Evolutionary conservation across 2,888 invertebrate species (phyloP).

Genomic region (Chironomus tentans): DNA sequence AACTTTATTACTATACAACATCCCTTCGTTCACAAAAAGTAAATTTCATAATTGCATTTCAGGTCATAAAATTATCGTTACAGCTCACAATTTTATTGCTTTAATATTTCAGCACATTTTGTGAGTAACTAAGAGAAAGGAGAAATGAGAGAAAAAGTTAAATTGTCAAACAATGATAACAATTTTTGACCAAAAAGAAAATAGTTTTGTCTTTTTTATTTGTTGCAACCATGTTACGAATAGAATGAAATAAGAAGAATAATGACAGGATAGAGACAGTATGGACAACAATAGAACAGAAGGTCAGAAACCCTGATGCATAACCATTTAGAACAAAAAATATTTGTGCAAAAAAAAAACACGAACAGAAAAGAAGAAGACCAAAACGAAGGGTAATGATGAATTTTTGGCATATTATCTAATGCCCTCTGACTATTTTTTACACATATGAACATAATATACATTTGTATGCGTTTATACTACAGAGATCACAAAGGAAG

Average conservation of each 20-base stretch:
- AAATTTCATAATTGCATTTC: slow-evolving; percentile 8
- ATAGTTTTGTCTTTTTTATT: neutral
- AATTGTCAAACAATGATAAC: neutral
- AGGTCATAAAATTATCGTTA: neutral
- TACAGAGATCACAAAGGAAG: neutral
- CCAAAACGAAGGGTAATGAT: slow-evolving; percentile 2
- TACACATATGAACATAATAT: neutral
- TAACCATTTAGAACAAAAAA: neutral
- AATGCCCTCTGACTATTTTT: neutral
- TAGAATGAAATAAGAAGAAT: neutral
- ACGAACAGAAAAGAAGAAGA: neutral
- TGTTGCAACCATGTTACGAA: neutral
- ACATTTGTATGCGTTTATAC: neutral
- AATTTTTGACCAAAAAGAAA: neutral
- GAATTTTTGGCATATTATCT: slow-evolving; percentile 3
- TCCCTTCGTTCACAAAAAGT: neutral
- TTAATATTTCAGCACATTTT: neutral
- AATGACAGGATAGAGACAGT: neutral
- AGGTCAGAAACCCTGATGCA: neutral
- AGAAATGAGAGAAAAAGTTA: neutral
- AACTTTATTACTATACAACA: neutral
- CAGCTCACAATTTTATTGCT: neutral
- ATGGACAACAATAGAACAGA: neutral
- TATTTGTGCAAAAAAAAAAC: neutral
- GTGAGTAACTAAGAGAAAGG: too few relatives aligned